Conservation (phyloP, 2,888 invertebrate genomes). For the Luperina testacea region DNA sequence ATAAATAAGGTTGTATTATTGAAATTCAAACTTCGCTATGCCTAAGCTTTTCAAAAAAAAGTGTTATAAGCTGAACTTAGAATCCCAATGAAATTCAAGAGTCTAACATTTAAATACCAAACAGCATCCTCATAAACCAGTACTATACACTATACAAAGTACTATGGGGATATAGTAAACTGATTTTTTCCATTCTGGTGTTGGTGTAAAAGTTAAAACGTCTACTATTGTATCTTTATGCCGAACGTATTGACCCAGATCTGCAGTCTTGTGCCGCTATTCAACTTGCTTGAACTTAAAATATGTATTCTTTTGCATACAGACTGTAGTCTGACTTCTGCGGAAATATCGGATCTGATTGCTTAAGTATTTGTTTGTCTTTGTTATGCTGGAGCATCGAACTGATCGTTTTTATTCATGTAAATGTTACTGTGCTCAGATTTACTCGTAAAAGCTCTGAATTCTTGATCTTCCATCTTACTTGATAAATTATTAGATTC, state of each 20-base stretch:
- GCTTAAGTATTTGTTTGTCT: slow-evolving; percentile 47
- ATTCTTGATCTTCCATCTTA: slow-evolving; percentile 12
- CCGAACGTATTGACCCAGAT: slow-evolving; percentile 72
- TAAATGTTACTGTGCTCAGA: slow-evolving; percentile 10
- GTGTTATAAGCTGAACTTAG: background rate
- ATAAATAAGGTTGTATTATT: background rate
- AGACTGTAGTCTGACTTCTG: slow-evolving; percentile 48
- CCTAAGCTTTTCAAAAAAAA: background rate
- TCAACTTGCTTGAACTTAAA: slow-evolving; percentile 64
- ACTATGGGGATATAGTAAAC: slow-evolving; percentile 23
- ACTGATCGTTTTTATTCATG: slow-evolving; percentile 43
- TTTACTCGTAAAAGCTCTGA: slow-evolving; percentile 10
- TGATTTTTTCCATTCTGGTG: slow-evolving; percentile 36
- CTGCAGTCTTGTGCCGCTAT: slow-evolving; percentile 51
- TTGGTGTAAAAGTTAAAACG: slow-evolving; percentile 49
- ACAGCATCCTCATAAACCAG: background rate
- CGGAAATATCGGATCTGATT: slow-evolving; percentile 59
- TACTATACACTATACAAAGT: slow-evolving; percentile 6
- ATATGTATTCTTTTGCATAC: slow-evolving; percentile 67
- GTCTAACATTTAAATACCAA: background rate
- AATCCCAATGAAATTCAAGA: slow-evolving; percentile 6
- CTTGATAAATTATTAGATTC: background rate
- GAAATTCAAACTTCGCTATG: background rate
- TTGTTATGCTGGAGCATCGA: slow-evolving; percentile 43
- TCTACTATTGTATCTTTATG: slow-evolving; percentile 61